Base-by-base conservation (phyloP, 2,113 vertebrate species). In the Heterotilapia buettikoferi region DNA sequence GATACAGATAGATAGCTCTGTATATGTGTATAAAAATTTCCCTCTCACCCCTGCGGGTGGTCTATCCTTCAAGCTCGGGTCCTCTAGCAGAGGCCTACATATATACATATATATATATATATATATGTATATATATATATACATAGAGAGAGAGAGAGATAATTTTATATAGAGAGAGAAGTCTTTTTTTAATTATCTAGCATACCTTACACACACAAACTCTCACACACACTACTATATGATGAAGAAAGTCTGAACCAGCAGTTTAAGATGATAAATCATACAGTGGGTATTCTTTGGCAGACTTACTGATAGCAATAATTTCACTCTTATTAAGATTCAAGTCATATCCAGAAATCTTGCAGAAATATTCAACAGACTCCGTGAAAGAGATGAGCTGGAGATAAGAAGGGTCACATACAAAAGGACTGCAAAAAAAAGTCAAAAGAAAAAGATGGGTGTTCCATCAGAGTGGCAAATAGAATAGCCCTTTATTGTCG, bases 141-240 rank as follows among this genome's bases (percentile, higher is more conserved):
- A 29, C 5, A 5, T 29, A 29, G 11, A n/a, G n/a, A n/a, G n/a
- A n/a, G n/a, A n/a, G n/a, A n/a, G n/a, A 54, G 21, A 24, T 26
- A 29, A 59, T 59, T 18, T 31, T 61, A 31, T 18, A 31, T 61
- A 33, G 0, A 33, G 29, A 63, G 16, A 36, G 0, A 66, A 5
- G 61, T 3, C 10, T 66, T 36, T 36, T 66, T 38, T n/a, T 66
- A 66, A 66, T n/a, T 66, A 66, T 12, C 61, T 66, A 66, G 31
- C 61, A 66, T n/a, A n/a, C 2, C 61, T 66, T 66, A 66, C 12
- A 66, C 61, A 38, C 61, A 38, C 61, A 66, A n/a, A 66, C 33
- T 38, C 61, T n/a, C 18, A 18, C 68, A 47, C 21, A 76, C 43
- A 29, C 61, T 66, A 66, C 18, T n/a, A 24, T 14, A 40, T 71